Evolutionary conservation across 2,113 vertebrate species (phyloP), one percentile per base, ranked within the genome.

Genomic region (Oceanites oceanicus): DNA sequence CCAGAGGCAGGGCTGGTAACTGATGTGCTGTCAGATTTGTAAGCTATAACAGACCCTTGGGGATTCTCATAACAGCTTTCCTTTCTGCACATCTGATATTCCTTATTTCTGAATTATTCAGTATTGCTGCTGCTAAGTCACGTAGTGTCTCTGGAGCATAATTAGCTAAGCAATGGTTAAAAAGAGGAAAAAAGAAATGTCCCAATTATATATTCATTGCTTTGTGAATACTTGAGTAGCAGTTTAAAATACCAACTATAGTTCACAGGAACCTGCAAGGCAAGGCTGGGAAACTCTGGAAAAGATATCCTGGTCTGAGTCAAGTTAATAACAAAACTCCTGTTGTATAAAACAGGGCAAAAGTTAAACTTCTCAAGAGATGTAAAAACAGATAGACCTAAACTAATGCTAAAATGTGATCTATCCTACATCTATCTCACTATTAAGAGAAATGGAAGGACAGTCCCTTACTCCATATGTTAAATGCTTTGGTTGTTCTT

Each of bases 81-180:
- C 62, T 73, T 93, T 80, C 72, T 76, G 42, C 50, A 30, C 65
- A 25, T 75, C 50, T 71, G 66, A 42, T 72, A 68, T 76, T 86
- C 50, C 52, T 26, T n/a, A 36, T 73, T 84, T 66, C 71, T 92
- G 94, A 90, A 81, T 94, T 94, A 95, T 88, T 92, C 89, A 80
- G 55, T 45, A 20, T 44, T 83, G 61, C 92, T 95, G 42, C 76
- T 91, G 67, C 66, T 75, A 67, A 70, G 65, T 73, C 65, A 86
- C 74, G 44, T 44, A 38, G 36, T 62, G n/a, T 75, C 90, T 87
- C 59, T 67, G 62, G 88, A 94, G 91, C 50, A 72, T 81, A 91
- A 95, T 96, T 95, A 97, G 55, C 38, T 76, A 52, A 90, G 61
- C 65, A 89, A 79, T 8, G 4, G 61, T 77, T 91, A 88, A 94